A percentile compares a stretch with the other conserved stretches of the same genome.
Evolutionary conservation across 2,888 invertebrate species (phyloP).

Genomic region (Protodeltote pygarga): DNA sequence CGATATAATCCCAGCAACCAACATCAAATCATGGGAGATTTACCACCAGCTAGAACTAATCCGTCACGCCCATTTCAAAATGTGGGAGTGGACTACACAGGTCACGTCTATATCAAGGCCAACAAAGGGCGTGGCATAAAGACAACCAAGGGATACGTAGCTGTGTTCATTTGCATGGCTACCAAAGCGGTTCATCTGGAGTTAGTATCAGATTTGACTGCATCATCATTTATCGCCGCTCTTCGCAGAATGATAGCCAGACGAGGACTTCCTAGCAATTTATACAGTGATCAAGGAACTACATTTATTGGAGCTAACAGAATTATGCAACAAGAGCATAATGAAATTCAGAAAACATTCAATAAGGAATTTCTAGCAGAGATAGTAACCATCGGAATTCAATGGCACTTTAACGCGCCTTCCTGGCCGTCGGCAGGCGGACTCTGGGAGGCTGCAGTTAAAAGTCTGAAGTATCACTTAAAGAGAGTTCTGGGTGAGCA

Average conservation of each 20-base stretch:
- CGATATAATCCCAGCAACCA: background rate
- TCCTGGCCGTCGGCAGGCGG: background rate
- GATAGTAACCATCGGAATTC: background rate
- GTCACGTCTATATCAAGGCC: slow-evolving; percentile 6
- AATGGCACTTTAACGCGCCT: slow-evolving; percentile 2
- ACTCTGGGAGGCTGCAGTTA: background rate
- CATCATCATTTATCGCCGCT: slow-evolving; percentile 3
- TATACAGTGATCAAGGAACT: background rate
- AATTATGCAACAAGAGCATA: background rate
- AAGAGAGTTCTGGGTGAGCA: slow-evolving; percentile 11
- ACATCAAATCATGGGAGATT: slow-evolving; percentile 3
- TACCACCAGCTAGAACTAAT: slow-evolving; percentile 4
- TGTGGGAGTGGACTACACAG: slow-evolving; percentile 11
- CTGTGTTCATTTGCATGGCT: slow-evolving; percentile 11
- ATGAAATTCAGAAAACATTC: background rate
- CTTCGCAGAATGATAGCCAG: background rate
- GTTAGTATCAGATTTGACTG: slow-evolving; percentile 3
- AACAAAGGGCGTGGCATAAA: slow-evolving; percentile 10
- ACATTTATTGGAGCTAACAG: background rate
- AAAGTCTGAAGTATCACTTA: background rate
- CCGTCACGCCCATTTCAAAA: slow-evolving; percentile 11
- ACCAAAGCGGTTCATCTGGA: slow-evolving; percentile 11
- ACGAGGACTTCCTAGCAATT: background rate
- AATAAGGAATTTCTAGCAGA: background rate
- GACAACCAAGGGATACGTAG: slow-evolving; percentile 8